phyloP scores from a whole-genome alignment of 2,797 vertebrate species.

The Heliangelus exortis region DNA sequence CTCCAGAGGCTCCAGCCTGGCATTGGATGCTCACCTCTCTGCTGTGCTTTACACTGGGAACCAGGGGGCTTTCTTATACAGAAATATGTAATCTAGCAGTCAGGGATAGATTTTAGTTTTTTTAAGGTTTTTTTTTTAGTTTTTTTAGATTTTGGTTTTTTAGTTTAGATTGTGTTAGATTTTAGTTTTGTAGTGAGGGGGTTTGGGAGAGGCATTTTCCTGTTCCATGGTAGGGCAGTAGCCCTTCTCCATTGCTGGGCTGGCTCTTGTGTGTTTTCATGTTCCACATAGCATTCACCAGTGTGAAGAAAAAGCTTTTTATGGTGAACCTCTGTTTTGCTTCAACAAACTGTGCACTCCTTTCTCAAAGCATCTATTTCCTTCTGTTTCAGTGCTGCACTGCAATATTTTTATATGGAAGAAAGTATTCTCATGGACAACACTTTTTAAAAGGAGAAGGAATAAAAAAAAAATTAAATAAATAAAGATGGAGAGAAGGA shows the following conservation, averaged over 20 bases:
- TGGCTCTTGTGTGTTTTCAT: neutral
- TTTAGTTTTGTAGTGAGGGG: neutral
- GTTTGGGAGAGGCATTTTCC: too few species aligned
- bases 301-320: neutral
- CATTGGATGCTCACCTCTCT: neutral
- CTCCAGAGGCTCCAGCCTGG: neutral
- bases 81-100: neutral
- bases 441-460: neutral
- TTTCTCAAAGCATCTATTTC: neutral
- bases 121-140: too few species aligned
- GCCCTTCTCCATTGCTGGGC: neutral
- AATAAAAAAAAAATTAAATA: neutral
- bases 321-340: neutral
- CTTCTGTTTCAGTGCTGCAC: neutral
- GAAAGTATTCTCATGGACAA: neutral
- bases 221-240: neutral
- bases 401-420: neutral
- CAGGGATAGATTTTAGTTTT: neutral
- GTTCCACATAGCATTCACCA: neutral
- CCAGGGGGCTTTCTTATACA: neutral
- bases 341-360: neutral
- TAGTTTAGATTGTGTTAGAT: neutral
- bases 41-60: neutral
- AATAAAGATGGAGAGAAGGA: neutral
- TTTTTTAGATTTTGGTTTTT: too few species aligned